A percentile compares a stretch with the other conserved stretches of the same genome.
These are phyloP conservation scores for Zootermopsis nevadensis DNA, from an alignment of 2,888 invertebrate genomes.

Conservation along the genomic window DNA sequence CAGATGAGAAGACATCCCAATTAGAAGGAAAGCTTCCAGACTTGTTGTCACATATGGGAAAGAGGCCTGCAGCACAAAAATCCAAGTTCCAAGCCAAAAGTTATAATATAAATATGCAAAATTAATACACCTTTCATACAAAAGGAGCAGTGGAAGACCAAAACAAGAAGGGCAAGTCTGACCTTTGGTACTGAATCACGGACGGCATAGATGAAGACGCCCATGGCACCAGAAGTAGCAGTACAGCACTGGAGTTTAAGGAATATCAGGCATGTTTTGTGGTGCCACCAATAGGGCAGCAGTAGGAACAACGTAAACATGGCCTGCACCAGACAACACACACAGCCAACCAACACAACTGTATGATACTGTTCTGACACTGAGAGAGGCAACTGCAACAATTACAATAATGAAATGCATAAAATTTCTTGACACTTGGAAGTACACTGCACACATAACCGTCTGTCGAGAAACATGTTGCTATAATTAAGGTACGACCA, in stretches of 20 bases:
- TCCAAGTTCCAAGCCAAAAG: not conserved
- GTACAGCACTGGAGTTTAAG: conserved; percentile 77
- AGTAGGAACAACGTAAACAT: conserved; percentile 65
- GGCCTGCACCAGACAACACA: conserved; percentile 66
- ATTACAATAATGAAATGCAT: not conserved
- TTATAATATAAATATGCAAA: conserved; percentile 10
- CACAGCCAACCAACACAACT: conserved; percentile 67
- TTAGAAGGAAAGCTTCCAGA: conserved; percentile 73
- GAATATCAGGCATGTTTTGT: conserved; percentile 70
- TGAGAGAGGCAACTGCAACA: conserved; percentile 20
- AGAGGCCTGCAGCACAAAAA: conserved; percentile 65
- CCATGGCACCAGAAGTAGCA: conserved; percentile 78
- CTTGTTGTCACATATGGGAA: conserved; percentile 71
- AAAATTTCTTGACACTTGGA: conserved; percentile 46
- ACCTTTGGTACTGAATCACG: conserved; percentile 61
- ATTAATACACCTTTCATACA: too few species aligned
- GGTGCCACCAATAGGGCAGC: conserved; percentile 65
- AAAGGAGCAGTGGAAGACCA: too few species aligned
- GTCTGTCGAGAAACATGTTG: too few species aligned
- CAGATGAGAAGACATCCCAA: conserved; percentile 77
- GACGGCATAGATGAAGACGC: conserved; percentile 62
- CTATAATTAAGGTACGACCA: too few species aligned
- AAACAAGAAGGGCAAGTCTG: not conserved
- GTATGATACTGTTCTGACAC: conserved; percentile 40
- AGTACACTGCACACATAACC: too few species aligned